Evolutionary conservation across 2,113 vertebrate genomes (phyloP).

Genomic region (Malurus melanocephalus): DNA sequence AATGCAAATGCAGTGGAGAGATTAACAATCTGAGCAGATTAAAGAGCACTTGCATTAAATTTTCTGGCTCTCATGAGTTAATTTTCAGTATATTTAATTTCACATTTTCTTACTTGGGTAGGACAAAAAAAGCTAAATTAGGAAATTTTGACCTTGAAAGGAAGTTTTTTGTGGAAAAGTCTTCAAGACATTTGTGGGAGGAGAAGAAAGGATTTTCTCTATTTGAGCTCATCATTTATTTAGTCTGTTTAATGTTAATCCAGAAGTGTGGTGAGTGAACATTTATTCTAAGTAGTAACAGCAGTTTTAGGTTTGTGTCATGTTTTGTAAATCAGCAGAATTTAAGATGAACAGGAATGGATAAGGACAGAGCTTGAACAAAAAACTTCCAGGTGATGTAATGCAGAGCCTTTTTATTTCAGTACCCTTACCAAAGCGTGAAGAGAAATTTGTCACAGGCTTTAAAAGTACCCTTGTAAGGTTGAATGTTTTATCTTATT

Average conservation of each 20-base stretch:
- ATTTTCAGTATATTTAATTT: not conserved
- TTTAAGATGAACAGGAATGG: not conserved
- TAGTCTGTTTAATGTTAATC: not conserved
- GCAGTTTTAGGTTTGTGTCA: not conserved
- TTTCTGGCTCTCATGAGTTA: not conserved
- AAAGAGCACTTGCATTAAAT: not conserved
- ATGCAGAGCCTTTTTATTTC: not conserved
- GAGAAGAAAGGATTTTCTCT: not conserved
- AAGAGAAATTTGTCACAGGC: not conserved
- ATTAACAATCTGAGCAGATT: not conserved
- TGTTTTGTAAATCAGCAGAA: not conserved
- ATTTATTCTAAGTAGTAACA: not conserved
- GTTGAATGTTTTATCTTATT: not conserved
- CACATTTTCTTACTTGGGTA: not conserved
- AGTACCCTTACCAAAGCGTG: not conserved
- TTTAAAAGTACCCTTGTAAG: not conserved
- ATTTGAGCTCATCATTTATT: not conserved
- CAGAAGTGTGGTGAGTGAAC: not conserved
- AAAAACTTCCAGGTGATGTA: not conserved
- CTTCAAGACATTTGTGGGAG: not conserved
- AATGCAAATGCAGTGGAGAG: not conserved
- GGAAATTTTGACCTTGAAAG: not conserved
- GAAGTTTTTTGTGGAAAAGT: not conserved
- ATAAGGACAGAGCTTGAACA: not conserved
- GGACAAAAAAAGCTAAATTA: not conserved